Evolutionary conservation across 2,797 vertebrate species (phyloP), one percentile per base, ranked within the genome.

Genomic region (Ambastaia sidthimunki): DNA sequence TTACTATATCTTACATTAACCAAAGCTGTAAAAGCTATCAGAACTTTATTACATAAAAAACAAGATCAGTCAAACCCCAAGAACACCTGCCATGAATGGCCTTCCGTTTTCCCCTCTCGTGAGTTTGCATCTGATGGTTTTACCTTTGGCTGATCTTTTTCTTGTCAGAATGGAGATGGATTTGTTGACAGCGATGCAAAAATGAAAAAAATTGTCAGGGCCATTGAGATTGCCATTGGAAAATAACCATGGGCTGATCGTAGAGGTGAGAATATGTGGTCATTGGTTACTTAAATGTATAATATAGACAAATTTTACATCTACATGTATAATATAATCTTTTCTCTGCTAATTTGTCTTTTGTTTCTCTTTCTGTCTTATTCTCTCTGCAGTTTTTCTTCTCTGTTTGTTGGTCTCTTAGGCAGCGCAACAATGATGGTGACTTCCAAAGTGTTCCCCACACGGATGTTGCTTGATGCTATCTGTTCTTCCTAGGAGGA

Each of bases 371-470:
- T 67, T 65, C 5, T 41, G 3, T 25, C 1, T 41, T 67, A 7
- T 54, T 34, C 37, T 37, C 44, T n/a, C 62, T 21, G 19, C 73
- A 87, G 86, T 80, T 78, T 70, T 83, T 78, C 52, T 13, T 85
- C 77, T 83, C 76, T 37, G 85, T 82, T 80, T 48, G 85, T 84
- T 65, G 37, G 62, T 57, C 81, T 85, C 83, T 73, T 44, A 74
- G 81, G 82, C 52, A 71, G 80, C 62, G 85, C 82, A 85, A 85
- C 80, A 71, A 89, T 89, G 88, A 89, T 70, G 81, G 88, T 84
- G 81, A 86, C 70, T 12, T 84, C 83, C 79, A 59, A 88, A 88
- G 82, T 88, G 87, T 86, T 79, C 60, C 15, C 28, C 55, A 60
- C 87, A 88, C 41, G 84, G 88, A 83, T 48, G 63, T 82, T 77